Conservation (phyloP, 2,113 vertebrate species). For the Paratilapia polleni region DNA sequence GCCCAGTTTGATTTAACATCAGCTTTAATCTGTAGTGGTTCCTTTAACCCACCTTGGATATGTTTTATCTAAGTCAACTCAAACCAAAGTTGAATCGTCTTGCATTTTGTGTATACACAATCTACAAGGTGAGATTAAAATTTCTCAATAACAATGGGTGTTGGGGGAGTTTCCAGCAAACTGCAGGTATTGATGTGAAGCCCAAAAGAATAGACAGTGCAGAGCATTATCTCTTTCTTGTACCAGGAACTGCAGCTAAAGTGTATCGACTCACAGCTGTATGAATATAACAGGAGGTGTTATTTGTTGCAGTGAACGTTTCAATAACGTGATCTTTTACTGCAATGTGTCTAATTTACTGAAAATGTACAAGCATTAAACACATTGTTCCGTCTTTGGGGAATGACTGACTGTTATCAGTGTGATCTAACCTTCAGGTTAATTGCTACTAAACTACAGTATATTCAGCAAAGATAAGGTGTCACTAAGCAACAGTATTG, state of each 20-base stretch:
- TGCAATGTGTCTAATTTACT: neutral
- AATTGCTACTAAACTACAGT: neutral
- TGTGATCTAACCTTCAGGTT: neutral
- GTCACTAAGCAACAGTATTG: neutral
- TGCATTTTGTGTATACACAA: too few relatives aligned
- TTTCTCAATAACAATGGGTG: neutral
- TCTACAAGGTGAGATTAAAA: too few relatives aligned
- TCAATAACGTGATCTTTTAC: neutral
- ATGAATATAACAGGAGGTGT: constrained; percentile 39
- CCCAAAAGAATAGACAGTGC: constrained; percentile 9
- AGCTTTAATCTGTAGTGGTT: too few relatives aligned
- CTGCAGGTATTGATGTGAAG: neutral
- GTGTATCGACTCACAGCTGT: neutral
- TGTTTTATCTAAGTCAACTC: too few relatives aligned
- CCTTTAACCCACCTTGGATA: too few relatives aligned
- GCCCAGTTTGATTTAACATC: too few relatives aligned
- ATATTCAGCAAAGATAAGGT: neutral
- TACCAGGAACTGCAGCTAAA: constrained; percentile 38
- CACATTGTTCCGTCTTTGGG: neutral
- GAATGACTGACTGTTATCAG: neutral
- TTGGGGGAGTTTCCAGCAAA: neutral
- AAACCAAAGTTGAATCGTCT: too few relatives aligned
- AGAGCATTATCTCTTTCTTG: constrained; percentile 6
- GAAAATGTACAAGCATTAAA: neutral
- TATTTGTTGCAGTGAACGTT: neutral